phyloP scores from a whole-genome alignment of 2,797 vertebrate species.

The Scyliorhinus canicula region DNA sequence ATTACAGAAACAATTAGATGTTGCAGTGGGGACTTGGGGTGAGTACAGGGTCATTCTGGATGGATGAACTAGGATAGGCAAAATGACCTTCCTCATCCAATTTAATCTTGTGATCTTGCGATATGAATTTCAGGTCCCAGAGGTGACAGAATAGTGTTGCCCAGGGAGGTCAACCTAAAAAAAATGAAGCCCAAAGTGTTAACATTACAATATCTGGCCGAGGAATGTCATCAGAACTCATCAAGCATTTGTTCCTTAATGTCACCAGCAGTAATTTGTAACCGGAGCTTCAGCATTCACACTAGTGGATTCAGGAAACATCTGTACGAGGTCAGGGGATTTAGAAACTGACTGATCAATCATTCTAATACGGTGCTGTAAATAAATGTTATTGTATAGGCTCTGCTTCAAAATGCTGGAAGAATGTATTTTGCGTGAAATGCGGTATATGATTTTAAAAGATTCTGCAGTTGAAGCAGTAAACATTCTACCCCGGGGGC shows the following conservation, averaged over 20 bases:
- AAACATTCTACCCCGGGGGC: neutral
- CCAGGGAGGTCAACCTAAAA: neutral
- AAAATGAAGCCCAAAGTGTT: slow-evolving; percentile 3
- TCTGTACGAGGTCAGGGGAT: slow-evolving; percentile 9
- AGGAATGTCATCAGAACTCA: slow-evolving; percentile 28
- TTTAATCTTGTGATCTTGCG: neutral
- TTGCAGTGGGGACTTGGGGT: neutral
- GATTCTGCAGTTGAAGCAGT: neutral
- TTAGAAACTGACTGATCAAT: slow-evolving; percentile 24
- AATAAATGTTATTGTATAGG: slow-evolving; percentile 29
- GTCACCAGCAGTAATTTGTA: slow-evolving; percentile 16
- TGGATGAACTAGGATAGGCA: neutral
- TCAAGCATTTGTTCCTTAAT: slow-evolving; percentile 12
- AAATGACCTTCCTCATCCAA: slow-evolving; percentile 18
- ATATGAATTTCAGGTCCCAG: slow-evolving; percentile 25
- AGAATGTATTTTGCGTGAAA: neutral
- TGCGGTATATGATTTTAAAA: neutral
- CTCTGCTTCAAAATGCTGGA: neutral
- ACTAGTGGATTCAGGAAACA: neutral
- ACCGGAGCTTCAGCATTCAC: neutral
- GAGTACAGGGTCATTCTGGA: slow-evolving; percentile 10
- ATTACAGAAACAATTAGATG: slow-evolving; percentile 7
- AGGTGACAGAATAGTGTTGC: neutral
- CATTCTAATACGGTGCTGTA: neutral
- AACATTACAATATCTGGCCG: neutral